Percentiles rank a stretch among this genome's conserved stretches.
Conservation (phyloP, 1,140 invertebrate genomes). For the Pseudomyrmex cubaensis region DNA sequence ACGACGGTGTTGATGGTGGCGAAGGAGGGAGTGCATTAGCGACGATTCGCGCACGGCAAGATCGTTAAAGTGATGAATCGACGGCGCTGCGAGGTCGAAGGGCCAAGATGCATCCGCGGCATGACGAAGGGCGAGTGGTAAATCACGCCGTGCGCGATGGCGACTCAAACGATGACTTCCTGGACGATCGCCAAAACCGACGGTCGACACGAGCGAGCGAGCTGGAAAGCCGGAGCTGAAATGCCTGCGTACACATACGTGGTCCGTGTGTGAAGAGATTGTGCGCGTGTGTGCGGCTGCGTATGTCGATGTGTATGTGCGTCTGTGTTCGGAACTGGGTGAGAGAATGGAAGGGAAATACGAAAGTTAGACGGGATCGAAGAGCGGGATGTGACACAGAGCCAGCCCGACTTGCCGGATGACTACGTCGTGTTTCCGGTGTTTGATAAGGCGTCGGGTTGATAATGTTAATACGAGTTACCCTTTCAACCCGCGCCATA, state of each 20-base stretch:
- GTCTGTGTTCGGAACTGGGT: not conserved
- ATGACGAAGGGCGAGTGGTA: constrained; percentile 60
- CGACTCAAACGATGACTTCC: constrained; percentile 55
- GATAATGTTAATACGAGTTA: constrained; percentile 29
- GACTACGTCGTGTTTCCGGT: constrained; percentile 16
- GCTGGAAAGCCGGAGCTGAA: constrained; percentile 43
- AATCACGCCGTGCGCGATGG: constrained; percentile 52
- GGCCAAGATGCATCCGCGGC: constrained; percentile 45
- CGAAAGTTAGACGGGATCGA: constrained; percentile 45
- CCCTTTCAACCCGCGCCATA: not conserved
- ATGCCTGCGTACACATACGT: not conserved
- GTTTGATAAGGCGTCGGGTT: constrained; percentile 31
- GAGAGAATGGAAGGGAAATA: constrained; percentile 33
- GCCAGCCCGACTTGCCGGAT: not conserved
- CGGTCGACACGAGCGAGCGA: constrained; percentile 35
- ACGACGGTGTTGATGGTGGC: too few species aligned
- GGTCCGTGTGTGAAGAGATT: too few species aligned
- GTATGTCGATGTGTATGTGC: not conserved
- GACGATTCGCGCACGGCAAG: constrained; percentile 47
- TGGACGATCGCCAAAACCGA: constrained; percentile 53
- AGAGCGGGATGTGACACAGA: constrained; percentile 15
- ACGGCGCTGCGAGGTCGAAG: constrained; percentile 30
- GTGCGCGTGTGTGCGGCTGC: not conserved
- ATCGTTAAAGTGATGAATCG: constrained; percentile 58
- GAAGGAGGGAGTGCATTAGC: constrained; percentile 32